Evolutionary conservation across 2,113 vertebrate genomes (phyloP), one percentile per base, ranked within the genome.

Genomic region (Planiliza haematocheilus): DNA sequence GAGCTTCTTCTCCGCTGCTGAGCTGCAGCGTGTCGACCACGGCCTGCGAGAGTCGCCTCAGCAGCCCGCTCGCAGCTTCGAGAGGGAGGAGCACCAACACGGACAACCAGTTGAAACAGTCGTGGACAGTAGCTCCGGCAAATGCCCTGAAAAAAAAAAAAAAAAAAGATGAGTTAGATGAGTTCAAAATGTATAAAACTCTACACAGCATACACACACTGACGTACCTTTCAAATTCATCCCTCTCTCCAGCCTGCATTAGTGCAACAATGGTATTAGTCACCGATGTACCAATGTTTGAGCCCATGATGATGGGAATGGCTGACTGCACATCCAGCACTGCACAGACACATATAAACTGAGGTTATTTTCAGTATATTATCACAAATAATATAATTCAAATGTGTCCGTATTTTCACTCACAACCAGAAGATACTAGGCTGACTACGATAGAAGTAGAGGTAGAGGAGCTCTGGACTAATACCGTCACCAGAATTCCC

Each of bases 401-500:
- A 4, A 16, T 57, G 7, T 10, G 20, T 11, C 36, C 1, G 51
- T 24, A 21, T n/a, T 11, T 58, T 16, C 34, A 89, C 96, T 95
- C 90, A 98, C 96, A 21, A 67, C 96, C 95, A 0, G 96, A 96
- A 55, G 96, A 96, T 49, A 98, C 96, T 77, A 97, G 93, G 93
- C 96, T 97, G 93, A 98, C 96, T 0, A 96, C 84, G 65, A 98
- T 97, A 80, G 96, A 97, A 0, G 95, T 96, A 0, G 96, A 96
- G 7, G 96, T 97, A 66, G 95, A 97, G 12, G 96, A 97, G 66
- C 96, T 98, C 89, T 97, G 96, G 10, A 96, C 96, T 61, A 97
- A 86, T 13, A 98, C 95, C 0, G 96, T 97, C 74, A 96, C 96
- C 67, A 97, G 88, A 81, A 97, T 96, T 36, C 96, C 96, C 66